phyloP scores from a whole-genome alignment of 1,140 invertebrate genomes.

The Euglossa dilemma region DNA sequence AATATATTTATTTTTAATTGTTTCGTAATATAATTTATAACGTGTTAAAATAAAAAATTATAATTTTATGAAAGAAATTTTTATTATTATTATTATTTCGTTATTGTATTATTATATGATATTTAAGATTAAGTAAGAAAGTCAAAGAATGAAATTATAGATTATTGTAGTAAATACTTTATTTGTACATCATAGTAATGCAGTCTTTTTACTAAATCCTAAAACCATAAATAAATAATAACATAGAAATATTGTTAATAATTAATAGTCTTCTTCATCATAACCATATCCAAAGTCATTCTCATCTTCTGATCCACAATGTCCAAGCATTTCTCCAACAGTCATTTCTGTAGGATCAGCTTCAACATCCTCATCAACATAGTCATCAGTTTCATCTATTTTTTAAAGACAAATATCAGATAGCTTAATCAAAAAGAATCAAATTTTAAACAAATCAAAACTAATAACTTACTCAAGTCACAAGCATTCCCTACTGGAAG shows the following conservation, averaged over 20 bases:
- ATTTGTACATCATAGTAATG: background rate
- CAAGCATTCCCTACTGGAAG: constrained; percentile 27
- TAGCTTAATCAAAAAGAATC: background rate
- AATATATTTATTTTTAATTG: too few relatives aligned
- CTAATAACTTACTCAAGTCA: constrained; percentile 48
- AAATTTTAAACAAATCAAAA: constrained; percentile 22
- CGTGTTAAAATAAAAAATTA: too few relatives aligned
- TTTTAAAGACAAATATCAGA: constrained; percentile 35
- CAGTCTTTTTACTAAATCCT: constrained; percentile 7
- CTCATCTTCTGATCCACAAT: constrained; percentile 71
- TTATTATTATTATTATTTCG: background rate
- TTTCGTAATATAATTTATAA: too few relatives aligned
- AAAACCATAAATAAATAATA: constrained; percentile 33
- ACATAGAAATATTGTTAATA: constrained; percentile 1
- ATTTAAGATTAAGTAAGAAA: background rate
- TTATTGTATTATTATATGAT: background rate
- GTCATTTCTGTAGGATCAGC: constrained; percentile 79
- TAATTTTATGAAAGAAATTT: too few relatives aligned
- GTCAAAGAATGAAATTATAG: background rate
- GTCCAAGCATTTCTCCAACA: constrained; percentile 81
- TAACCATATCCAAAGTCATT: constrained; percentile 78
- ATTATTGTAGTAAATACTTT: constrained; percentile 15
- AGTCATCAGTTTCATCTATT: constrained; percentile 77
- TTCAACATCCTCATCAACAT: constrained; percentile 80
- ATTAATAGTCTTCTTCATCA: constrained; percentile 70